Base-by-base conservation (phyloP, 2,888 invertebrate genomes). In the Synergus itoensis region DNA sequence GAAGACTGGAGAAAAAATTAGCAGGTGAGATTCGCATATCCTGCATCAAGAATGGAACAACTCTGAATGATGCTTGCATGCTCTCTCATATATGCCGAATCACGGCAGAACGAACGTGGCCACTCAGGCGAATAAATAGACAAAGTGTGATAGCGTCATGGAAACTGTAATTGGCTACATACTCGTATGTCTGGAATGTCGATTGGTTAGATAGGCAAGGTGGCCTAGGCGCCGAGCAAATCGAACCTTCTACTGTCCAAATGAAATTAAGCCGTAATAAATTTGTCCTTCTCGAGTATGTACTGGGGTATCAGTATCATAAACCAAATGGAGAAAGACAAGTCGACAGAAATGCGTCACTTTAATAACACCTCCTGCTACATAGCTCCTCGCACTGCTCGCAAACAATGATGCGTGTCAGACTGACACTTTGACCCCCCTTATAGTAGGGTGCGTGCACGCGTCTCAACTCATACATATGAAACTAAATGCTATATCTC, bases 131-230 rank as follows among this genome's bases (percentile, higher is more conserved):
- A 87, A 88, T 88, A 87, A 88, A 88, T 88, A 88, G 86, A 85
- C 85, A 84, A 83, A 86, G 84, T 82, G 75, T 79, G 89, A 89
- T 89, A 85, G 87, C 88, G 89, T 89, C 89, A 85, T 83, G 81
- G 82, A 84, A 84, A 81, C 87, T 86, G 87, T 89, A 89, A 90
- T 88, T 88, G 89, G 85, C 86, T 84, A 84, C 86, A 85, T 87
- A 85, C 86, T 86, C 84, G 83, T 88, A 86, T 86, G 84, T 83
- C 81, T 83, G 89, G 89, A 90, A 90, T 89, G 89, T 89, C 89
- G 90, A 90, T 90, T 89, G 87, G 87, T 86, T 84, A 88, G 88
- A 89, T 88, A 89, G 79, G 83, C 82, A 80, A 80, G 80, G 76
- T 73, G 77, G 73, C 62, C 77, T 79, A 81, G 82, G 78, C 84